phyloP scores from a whole-genome alignment of 2,797 vertebrate genomes.

The Delichon dasypus region DNA sequence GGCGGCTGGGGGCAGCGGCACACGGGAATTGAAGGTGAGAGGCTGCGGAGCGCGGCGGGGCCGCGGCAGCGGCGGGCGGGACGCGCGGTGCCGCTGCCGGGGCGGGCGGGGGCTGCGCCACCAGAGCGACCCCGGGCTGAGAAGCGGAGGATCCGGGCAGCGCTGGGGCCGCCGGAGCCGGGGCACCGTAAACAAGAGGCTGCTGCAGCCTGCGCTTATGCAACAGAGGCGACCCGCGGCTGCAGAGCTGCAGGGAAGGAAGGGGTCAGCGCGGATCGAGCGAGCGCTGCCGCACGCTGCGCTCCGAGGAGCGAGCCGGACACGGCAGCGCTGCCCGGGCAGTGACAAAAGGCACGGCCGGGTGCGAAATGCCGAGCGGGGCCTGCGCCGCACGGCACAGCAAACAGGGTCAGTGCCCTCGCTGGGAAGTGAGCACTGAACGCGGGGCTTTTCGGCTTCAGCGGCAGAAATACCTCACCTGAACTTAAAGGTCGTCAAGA shows the following conservation, averaged over 20 bases:
- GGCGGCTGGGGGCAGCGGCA: neutral
- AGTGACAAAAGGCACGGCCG: neutral
- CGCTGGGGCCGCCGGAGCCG: neutral
- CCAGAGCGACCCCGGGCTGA: rapidly evolving
- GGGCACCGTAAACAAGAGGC: neutral
- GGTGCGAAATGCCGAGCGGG: neutral
- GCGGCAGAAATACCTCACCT: neutral
- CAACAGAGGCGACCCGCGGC: neutral
- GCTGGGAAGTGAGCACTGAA: neutral
- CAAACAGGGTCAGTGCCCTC: neutral
- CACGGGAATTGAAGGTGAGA: constrained; percentile 41
- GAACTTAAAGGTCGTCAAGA: rapidly evolving
- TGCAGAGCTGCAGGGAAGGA: neutral
- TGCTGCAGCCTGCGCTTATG: neutral
- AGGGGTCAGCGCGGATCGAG: rapidly evolving
- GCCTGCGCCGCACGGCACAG: neutral
- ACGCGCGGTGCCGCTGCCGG: too few relatives aligned
- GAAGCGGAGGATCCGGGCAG: neutral
- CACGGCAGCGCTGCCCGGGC: rapidly evolving
- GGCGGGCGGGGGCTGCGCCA: neutral
- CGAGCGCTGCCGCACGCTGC: rapidly evolving
- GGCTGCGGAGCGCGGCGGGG: neutral
- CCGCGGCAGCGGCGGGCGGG: neutral
- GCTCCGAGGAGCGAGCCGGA: rapidly evolving
- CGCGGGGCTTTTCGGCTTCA: rapidly evolving